Evolutionary conservation across 2,888 invertebrate species (phyloP).

Genomic region (Tachina grossa): DNA sequence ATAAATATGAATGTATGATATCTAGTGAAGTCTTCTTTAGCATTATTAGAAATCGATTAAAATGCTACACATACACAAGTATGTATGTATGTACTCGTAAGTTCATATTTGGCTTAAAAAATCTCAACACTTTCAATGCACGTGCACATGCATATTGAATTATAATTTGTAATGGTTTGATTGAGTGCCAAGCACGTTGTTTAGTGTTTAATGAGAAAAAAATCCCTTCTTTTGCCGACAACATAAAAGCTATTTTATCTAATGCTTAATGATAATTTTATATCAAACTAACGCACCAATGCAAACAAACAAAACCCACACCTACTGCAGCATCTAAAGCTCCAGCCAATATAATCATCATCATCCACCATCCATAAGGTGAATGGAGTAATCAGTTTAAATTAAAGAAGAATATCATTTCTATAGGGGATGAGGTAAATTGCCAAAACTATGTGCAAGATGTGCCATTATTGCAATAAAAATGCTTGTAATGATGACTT

Average conservation of each 20-base stretch:
- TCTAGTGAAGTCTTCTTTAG: no score
- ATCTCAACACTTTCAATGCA: background rate
- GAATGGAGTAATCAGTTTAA: slow-evolving; percentile 44
- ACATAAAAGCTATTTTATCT: slow-evolving; percentile 48
- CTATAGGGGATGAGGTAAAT: slow-evolving; percentile 80
- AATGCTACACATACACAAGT: background rate
- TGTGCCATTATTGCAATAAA: slow-evolving; percentile 83
- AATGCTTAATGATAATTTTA: slow-evolving; percentile 53
- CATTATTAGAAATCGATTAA: background rate
- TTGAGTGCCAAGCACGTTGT: slow-evolving; percentile 64
- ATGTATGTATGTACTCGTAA: background rate
- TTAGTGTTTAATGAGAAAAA: slow-evolving; percentile 37
- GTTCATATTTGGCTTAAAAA: background rate
- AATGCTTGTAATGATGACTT: slow-evolving; percentile 83
- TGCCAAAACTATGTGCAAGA: slow-evolving; percentile 83
- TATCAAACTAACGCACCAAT: slow-evolving; percentile 39
- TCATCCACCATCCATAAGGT: slow-evolving; percentile 26
- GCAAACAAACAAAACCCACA: slow-evolving; percentile 37
- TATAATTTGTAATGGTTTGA: slow-evolving; percentile 67
- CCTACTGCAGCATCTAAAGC: background rate
- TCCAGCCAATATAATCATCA: background rate
- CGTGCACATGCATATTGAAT: slow-evolving; percentile 38
- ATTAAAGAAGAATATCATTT: slow-evolving; percentile 44
- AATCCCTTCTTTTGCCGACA: background rate
- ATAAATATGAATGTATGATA: no score